These are phyloP conservation scores for Cladorhizidae sp. DNA, from an alignment of 37 sponge, comb jelly and placozoan genomes.

Conservation along the genomic window DNA sequence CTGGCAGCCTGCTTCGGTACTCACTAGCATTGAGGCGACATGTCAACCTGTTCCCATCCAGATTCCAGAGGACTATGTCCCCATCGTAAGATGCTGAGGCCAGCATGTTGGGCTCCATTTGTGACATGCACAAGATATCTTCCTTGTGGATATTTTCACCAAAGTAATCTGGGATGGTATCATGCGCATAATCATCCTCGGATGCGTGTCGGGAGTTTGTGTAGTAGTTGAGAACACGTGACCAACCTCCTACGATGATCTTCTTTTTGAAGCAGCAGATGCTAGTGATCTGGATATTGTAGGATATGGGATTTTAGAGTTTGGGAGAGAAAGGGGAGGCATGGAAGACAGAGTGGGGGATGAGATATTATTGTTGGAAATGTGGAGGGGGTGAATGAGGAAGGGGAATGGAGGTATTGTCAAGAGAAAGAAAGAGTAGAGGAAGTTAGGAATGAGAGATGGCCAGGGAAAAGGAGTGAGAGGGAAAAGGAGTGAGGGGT, in stretches of 20 bases:
- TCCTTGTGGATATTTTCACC: slow-evolving; percentile 72
- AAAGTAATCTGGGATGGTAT: slow-evolving; percentile 65
- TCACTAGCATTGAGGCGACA: slow-evolving; percentile 20
- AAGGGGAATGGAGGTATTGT: too few relatives aligned
- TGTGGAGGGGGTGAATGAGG: too few relatives aligned
- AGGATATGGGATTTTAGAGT: too few relatives aligned
- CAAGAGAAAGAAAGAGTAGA: too few relatives aligned
- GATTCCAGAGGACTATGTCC: slow-evolving; percentile 80
- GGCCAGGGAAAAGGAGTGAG: too few relatives aligned
- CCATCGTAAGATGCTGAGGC: slow-evolving; percentile 84
- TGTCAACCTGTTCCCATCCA: slow-evolving; percentile 45
- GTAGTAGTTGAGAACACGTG: slow-evolving; percentile 25
- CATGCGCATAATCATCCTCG: neutral
- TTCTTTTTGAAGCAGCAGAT: slow-evolving; percentile 39
- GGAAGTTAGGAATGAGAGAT: too few relatives aligned
- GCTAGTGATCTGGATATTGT: slow-evolving; percentile 42
- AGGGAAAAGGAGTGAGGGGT: too few relatives aligned
- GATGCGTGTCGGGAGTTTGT: neutral
- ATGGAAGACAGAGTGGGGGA: neutral
- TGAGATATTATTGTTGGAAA: neutral
- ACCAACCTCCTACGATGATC: slow-evolving; percentile 73
- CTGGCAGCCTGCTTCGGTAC: neutral
- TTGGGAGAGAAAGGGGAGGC: neutral
- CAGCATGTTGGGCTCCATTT: slow-evolving; percentile 57
- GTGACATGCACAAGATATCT: slow-evolving; percentile 86